Evolutionary conservation across 2,797 vertebrate species (phyloP), one percentile per base, ranked within the genome.

Genomic region (Channallabes apus): DNA sequence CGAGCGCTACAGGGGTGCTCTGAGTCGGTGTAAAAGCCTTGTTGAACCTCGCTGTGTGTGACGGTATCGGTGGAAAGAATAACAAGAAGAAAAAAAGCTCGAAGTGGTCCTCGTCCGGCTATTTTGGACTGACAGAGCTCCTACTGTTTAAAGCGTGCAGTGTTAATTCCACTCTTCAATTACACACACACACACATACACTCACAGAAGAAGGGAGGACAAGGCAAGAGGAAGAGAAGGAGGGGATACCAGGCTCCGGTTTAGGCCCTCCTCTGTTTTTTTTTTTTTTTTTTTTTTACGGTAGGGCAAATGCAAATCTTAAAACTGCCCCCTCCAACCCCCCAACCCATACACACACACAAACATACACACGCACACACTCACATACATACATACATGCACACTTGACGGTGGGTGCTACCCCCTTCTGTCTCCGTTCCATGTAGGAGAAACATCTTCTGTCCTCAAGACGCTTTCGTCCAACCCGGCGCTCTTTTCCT

Each of bases 261-360:
- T 78, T 86, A 75, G 38, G 84, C 80, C 87, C 88, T 85, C 89
- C 88, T 85, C 89, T 87, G 84, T n/a, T n/a, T n/a, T 84, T 51
- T 51, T 81, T 41, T n/a, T 41, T 35, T 20, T 14, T 78, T 61
- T 80, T 32, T 69, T 82, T 88, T 90, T 90, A 90, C 89, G 75
- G 88, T 89, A 90, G 86, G 85, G 85, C 59, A 84, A 91, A 91
- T 91, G 87, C 9, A 46, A 86, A 75, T 78, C 72, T 82, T 84
- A 62, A 73, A 62, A 82, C 59, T 41, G 69, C 41, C 27, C 22
- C 75, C 35, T 27, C 29, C 72, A 46, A 41, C 11, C 62, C 11
- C 6, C 46, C 12, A 51, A n/a, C n/a, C n/a, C n/a, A n/a, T n/a
- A 41, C 27, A 72, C 56, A 64, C 62, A 78, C 65, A 84, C 80